Base-by-base conservation (phyloP, 2,797 vertebrate species). In the Gallinago solitaria region DNA sequence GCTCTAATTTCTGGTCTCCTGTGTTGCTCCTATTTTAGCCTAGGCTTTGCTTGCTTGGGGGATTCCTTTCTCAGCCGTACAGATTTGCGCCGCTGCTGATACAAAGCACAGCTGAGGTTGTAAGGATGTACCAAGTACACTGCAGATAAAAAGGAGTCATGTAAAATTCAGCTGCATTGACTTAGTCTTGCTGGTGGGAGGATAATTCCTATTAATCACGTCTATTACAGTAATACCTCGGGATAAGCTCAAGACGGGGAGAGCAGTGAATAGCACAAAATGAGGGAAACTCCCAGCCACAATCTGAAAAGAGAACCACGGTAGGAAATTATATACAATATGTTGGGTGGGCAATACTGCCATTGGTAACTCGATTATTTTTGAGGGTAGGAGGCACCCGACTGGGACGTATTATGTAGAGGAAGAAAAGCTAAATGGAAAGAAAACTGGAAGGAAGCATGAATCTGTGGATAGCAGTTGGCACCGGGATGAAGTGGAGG, bases 191-290 rank as follows among this genome's bases (percentile, higher is more conserved):
- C 65, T 81, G 50, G 19, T 75, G 69, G 50, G 45, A 86, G 73
- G 37, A 50, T 86, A 87, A 87, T 95, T 83, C 35, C 45, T 59
- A 28, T 85, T 84, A 87, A 87, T 82, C 70, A 35, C 0, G 0
- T 63, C 35, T 82, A 28, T 82, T 93, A 67, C n/a, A 59, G 47
- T 69, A 87, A 73, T 60, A 67, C 43, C 82, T 89, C 45, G 21
- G 57, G 64, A 74, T 80, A 89, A 83, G 48, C 7, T 2, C 27
- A 63, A 76, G 91, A 39, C 5, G 16, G 71, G 56, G 43, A 53
- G 59, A 43, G 48, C 41, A 32, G 37, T 15, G 70, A 50, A 37
- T 11, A 59, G 27, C 60, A 51, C n/a, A 43, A 81, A 87, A 85
- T 32, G 10, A 60, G 16, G 56, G 51, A 68, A 92, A 51, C 9